Conservation (phyloP, 2,888 invertebrate species). For the Serripes groenlandicus region DNA sequence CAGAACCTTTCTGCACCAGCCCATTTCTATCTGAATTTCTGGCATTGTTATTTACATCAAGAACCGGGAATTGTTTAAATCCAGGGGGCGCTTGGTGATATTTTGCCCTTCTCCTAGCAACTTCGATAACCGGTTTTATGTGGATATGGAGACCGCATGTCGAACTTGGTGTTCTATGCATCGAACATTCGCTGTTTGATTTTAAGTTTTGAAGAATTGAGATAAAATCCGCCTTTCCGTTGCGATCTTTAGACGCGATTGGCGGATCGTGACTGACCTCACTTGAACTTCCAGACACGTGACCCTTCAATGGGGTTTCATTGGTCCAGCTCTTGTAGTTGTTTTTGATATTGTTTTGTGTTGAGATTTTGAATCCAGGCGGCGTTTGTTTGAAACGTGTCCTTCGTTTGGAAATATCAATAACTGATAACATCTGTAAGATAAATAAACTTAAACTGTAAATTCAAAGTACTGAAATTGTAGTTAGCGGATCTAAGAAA, state of each 20-base stretch:
- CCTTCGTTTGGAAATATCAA: neutral
- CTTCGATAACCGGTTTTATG: neutral
- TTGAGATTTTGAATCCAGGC: neutral
- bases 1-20: too few relatives aligned
- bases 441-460: too few relatives aligned
- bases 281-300: neutral
- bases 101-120: constrained; percentile 4
- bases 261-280: neutral
- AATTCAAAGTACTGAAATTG: too few relatives aligned
- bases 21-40: neutral
- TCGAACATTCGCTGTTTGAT: neutral
- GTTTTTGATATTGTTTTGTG: neutral
- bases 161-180: neutral
- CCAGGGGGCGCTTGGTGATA: neutral
- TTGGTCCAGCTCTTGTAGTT: neutral
- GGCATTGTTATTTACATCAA: neutral
- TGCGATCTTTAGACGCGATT: neutral
- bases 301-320: neutral
- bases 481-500: too few relatives aligned
- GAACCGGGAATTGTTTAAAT: neutral
- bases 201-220: neutral
- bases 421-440: constrained; percentile 3
- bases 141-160: neutral
- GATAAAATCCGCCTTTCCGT: neutral
- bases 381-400: neutral